phyloP scores from a whole-genome alignment of 64 coral and sea anemone species.

The Stylophora pistillata region DNA sequence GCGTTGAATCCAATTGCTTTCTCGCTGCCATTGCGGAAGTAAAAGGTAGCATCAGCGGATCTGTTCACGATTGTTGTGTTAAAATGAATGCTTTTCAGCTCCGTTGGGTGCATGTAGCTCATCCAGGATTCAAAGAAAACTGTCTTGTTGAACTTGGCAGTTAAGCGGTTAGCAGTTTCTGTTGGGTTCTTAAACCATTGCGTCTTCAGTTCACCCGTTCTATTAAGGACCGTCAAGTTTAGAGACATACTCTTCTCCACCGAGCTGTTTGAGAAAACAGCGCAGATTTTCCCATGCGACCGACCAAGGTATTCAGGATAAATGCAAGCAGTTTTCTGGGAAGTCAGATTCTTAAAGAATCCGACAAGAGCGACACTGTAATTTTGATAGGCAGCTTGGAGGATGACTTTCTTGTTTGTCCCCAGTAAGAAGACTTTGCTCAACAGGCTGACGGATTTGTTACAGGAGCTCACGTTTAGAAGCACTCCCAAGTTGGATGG shows the following conservation, averaged over 20 bases:
- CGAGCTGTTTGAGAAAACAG: constrained; percentile 60
- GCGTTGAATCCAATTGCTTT: constrained; percentile 64
- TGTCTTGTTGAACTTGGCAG: constrained; percentile 66
- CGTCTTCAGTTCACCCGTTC: constrained; percentile 73
- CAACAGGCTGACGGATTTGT: constrained; percentile 67
- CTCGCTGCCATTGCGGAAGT: constrained; percentile 59
- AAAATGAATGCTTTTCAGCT: constrained; percentile 53
- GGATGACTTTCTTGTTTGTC: constrained; percentile 52
- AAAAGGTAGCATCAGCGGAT: constrained; percentile 50
- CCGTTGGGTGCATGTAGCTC: constrained; percentile 24
- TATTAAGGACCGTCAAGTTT: constrained; percentile 62
- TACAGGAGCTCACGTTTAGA: constrained; percentile 65
- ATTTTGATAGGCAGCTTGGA: constrained; percentile 76
- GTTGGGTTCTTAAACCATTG: constrained; percentile 34
- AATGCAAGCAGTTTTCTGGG: constrained; percentile 60
- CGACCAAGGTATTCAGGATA: constrained; percentile 60
- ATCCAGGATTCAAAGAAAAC: constrained; percentile 74
- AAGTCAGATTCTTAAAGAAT: constrained; percentile 31
- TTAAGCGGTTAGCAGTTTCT: constrained; percentile 31
- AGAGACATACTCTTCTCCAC: constrained; percentile 67
- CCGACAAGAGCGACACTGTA: constrained; percentile 67
- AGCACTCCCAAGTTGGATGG: constrained; percentile 42
- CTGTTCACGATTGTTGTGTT: constrained; percentile 71
- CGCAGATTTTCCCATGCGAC: constrained; percentile 65
- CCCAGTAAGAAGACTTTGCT: constrained; percentile 44